Evolutionary conservation across 1,140 invertebrate species (phyloP), one percentile per base, ranked within the genome.

Genomic region (Drosophila ananassae): DNA sequence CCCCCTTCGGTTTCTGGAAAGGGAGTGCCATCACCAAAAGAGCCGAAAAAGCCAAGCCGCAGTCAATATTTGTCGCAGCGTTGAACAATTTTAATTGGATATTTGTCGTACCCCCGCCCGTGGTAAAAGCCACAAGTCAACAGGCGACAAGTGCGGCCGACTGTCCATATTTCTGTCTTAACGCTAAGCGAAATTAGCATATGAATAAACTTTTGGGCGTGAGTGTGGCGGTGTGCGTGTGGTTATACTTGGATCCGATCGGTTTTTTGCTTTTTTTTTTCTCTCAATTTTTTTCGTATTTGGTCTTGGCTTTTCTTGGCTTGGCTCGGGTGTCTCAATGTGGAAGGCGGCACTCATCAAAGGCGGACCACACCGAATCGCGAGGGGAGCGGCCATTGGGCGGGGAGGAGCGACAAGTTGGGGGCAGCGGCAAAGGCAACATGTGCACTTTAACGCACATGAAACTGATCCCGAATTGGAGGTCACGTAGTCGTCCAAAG

Each of bases 401-500:
- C 37, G 51, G 44, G 25, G 30, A 37, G 44, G 52, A 9, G 34
- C 34, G 34, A 37, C 12, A 28, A 28, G 10, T 37, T 37, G 34
- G 50, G 50, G 9, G 48, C 24, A 32, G 61, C 58, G 37, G 34
- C 46, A 58, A 48, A 32, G 66, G 73, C 80, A 83, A 77, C 83
- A 87, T 87, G 83, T 87, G 82, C 82, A 89, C 79, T 80, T 79
- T 80, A 61, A 77, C 69, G 61, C 73, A 81, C 79, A 76, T 67
- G 79, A 79, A 80, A 79, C 71, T 68, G 69, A 87, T 81, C 83
- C 85, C 58, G 57, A 87, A 83, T 87, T 87, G 83, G 83, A 87
- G 83, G 83, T 87, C 83, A 87, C 83, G 83, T 87, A 83, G 83
- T 89, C 77, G 83, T 87, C 75, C 81, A 64, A 53, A 46, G 67